Base-by-base conservation (phyloP, 2,113 vertebrate species). In the Oceanodroma tethys region DNA sequence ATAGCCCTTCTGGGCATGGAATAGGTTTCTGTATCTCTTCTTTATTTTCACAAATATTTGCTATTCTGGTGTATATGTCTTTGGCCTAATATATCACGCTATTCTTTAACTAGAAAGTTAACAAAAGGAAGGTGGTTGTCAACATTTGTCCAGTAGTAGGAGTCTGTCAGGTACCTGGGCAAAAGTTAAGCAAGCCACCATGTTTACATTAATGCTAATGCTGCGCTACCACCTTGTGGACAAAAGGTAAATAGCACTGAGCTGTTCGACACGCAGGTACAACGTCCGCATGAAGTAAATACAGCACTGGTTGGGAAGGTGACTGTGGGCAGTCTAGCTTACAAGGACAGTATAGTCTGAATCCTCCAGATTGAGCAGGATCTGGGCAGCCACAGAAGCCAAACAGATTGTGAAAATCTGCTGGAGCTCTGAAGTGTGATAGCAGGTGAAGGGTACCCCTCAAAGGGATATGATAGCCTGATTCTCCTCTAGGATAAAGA, bases 191-290 rank as follows among this genome's bases (percentile, higher is more conserved):
- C 9, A 5, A 21, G 17, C 7, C 38, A 36, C 75, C 58, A 55
- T 66, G 78, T 97, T 95, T 95, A 94, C 84, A 43, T 91, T 86
- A 96, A 87, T 58, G 93, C 34, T 96, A 90, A 95, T 97, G 70
- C 88, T 96, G 90, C 86, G 81, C 95, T 98, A 98, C 98, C 98
- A 98, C 97, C 98, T 96, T 75, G 98, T 98, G 98, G 98, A 89
- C 76, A 75, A 21, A 97, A 86, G 58, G 59, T 42, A 96, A 97
- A 97, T 87, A 88, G 94, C 97, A 86, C 30, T 1, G 68, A 53
- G 68, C 59, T 26, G 43, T 1, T 4, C 4, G 9, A 13, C 40
- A 1, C 1, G 1, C n/a, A 18, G 56, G 56, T 63, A 30, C n/a
- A 2, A 29, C 2, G 36, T 10, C 65, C 2, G 1, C 3, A 2